Conservation (phyloP, 2,888 invertebrate species). For the Hydrotaea cyrtoneurina region DNA sequence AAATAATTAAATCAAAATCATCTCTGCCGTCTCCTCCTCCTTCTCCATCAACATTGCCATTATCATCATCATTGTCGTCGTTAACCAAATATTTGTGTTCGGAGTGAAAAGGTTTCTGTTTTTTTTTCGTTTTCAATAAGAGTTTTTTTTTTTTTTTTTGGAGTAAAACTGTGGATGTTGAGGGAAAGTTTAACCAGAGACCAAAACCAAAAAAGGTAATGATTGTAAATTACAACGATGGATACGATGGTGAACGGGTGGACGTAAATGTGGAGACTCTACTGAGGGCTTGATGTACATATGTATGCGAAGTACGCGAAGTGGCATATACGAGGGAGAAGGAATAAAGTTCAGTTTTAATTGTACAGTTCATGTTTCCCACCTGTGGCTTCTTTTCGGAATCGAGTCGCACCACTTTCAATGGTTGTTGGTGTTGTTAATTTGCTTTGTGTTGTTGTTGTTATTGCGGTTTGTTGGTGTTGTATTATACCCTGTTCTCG, state of each 20-base stretch:
- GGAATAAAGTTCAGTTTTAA: slow-evolving; percentile 26
- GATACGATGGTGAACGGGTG: not conserved
- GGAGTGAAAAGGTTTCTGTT: slow-evolving; percentile 28
- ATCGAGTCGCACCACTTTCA: slow-evolving; percentile 28
- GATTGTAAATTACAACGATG: slow-evolving; percentile 13
- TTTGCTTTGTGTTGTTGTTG: slow-evolving; percentile 45
- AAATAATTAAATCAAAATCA: slow-evolving; percentile 56
- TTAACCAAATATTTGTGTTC: slow-evolving; percentile 43
- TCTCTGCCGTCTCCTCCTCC: slow-evolving; percentile 1
- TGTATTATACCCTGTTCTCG: too few relatives aligned
- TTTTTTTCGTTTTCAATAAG: slow-evolving; percentile 35
- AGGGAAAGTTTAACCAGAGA: slow-evolving; percentile 45
- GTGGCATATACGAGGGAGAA: not conserved
- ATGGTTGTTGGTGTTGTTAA: slow-evolving; percentile 43
- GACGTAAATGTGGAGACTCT: slow-evolving; percentile 2
- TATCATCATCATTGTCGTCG: slow-evolving; percentile 50
- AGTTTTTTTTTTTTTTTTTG: not conserved
- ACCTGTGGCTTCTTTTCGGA: slow-evolving; percentile 67
- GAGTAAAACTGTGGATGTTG: slow-evolving; percentile 30
- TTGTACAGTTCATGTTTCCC: slow-evolving; percentile 50
- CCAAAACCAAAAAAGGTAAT: slow-evolving; percentile 9
- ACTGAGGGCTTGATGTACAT: not conserved
- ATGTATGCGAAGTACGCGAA: not conserved
- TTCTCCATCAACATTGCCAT: slow-evolving; percentile 50
- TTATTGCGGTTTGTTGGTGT: slow-evolving; percentile 58